Evolutionary conservation across 2,797 vertebrate genomes (phyloP).

Genomic region (Alcedo atthis): DNA sequence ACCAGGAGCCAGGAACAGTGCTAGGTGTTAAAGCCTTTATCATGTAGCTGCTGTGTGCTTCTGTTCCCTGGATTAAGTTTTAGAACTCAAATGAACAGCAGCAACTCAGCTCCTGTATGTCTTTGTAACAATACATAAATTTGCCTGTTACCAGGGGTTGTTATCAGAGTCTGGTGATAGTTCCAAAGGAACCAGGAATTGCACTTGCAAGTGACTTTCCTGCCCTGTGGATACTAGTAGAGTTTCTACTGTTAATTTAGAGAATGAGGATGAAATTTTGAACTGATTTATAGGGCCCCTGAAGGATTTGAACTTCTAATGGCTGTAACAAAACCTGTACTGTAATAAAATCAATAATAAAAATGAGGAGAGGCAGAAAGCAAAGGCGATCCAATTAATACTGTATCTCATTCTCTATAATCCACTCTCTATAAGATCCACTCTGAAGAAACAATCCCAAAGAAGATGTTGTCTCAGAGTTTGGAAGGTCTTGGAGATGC

Average conservation of each 20-base stretch:
- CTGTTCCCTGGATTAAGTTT: neutral
- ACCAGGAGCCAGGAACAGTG: fast-evolving
- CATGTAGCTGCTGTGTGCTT: neutral
- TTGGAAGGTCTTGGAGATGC: neutral
- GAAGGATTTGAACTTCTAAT: neutral
- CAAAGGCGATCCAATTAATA: neutral
- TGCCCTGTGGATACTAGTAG: neutral
- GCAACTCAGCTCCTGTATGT: neutral
- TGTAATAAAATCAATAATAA: neutral
- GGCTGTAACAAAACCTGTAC: neutral
- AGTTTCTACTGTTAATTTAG: neutral
- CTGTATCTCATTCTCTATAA: neutral
- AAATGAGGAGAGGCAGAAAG: neutral
- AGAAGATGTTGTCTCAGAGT: neutral
- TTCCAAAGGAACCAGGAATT: neutral
- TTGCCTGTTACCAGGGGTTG: neutral
- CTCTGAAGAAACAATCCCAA: neutral
- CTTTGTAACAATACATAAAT: neutral
- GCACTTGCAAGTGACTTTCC: neutral
- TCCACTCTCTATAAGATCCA: neutral
- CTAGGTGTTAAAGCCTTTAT: neutral
- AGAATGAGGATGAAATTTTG: neutral
- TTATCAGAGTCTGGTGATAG: neutral
- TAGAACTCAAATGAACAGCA: neutral
- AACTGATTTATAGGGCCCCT: neutral